These are phyloP conservation scores for Gallinago paraguaiae DNA, from an alignment of 2,113 vertebrate species.

Conservation along the genomic window DNA sequence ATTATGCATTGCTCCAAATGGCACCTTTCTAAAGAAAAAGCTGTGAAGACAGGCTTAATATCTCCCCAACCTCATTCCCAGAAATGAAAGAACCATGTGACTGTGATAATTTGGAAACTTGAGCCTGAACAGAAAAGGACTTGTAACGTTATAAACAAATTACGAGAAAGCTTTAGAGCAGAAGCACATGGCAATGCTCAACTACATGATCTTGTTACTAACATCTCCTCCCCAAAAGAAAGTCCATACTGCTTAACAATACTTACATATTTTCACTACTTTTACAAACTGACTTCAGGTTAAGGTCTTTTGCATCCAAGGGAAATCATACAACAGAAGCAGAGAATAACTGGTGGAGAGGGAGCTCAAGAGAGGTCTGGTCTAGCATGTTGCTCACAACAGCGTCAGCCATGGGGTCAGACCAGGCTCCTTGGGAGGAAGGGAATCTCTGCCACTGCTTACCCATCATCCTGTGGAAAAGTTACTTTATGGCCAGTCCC, in stretches of 20 bases:
- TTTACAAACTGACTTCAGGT: neutral
- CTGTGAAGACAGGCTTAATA: neutral
- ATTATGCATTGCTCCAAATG: neutral
- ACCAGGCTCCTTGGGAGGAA: neutral
- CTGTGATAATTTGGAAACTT: neutral
- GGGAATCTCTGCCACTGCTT: neutral
- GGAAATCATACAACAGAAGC: neutral
- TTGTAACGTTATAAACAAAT: neutral
- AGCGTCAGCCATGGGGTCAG: neutral
- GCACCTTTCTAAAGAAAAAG: neutral
- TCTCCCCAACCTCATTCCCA: neutral
- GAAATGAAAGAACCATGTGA: neutral
- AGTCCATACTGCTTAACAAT: neutral
- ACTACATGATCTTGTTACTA: neutral
- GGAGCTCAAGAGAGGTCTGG: neutral
- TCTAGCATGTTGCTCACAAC: neutral
- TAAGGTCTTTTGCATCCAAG: neutral
- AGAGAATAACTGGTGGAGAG: neutral
- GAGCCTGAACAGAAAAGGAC: neutral
- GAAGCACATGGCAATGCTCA: neutral
- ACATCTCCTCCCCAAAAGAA: neutral
- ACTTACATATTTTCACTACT: neutral
- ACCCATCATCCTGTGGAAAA: neutral
- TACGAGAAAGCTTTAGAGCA: neutral
- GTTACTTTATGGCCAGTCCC: neutral